phyloP scores from a whole-genome alignment of 2,888 invertebrate genomes.

The Eumerus sabulonum region DNA sequence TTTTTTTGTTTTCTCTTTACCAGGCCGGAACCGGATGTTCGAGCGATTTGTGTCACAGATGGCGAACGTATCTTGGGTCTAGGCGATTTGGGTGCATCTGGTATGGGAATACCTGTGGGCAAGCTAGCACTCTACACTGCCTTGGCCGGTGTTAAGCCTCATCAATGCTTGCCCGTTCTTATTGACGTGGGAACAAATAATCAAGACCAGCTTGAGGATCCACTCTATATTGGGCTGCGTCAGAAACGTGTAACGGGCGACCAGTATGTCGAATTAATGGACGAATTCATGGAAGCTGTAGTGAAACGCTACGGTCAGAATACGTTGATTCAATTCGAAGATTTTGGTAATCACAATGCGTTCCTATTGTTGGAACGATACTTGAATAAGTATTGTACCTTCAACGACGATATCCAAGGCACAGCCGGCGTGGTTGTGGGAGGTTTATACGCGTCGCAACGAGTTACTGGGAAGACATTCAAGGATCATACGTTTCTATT shows the following conservation, averaged over 20 bases:
- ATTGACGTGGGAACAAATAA: conserved; percentile 98
- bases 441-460: conserved; percentile 83
- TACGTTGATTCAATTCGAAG: conserved; percentile 94
- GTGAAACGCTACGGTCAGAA: conserved; percentile 93
- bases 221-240: conserved; percentile 94
- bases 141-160: conserved; percentile 96
- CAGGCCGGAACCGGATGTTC: conserved; percentile 90
- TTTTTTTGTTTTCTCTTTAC: conserved; percentile 73
- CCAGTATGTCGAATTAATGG: conserved; percentile 94
- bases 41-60: conserved; percentile 95
- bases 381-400: conserved; percentile 94
- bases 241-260: conserved; percentile 91
- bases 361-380: conserved; percentile 95
- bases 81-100: conserved; percentile 97
- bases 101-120: conserved; percentile 98
- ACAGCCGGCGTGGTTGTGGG: conserved; percentile 98
- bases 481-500: conserved; percentile 94
- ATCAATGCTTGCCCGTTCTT: conserved; percentile 95
- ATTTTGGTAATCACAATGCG: conserved; percentile 98
- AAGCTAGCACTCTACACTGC: conserved; percentile 98
- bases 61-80: conserved; percentile 98
- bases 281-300: conserved; percentile 98
- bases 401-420: conserved; percentile 99
- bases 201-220: conserved; percentile 92
- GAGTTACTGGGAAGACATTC: conserved; percentile 84